phyloP scores from a whole-genome alignment of 2,888 invertebrate genomes.

The Trichogramma dendrolimi region DNA sequence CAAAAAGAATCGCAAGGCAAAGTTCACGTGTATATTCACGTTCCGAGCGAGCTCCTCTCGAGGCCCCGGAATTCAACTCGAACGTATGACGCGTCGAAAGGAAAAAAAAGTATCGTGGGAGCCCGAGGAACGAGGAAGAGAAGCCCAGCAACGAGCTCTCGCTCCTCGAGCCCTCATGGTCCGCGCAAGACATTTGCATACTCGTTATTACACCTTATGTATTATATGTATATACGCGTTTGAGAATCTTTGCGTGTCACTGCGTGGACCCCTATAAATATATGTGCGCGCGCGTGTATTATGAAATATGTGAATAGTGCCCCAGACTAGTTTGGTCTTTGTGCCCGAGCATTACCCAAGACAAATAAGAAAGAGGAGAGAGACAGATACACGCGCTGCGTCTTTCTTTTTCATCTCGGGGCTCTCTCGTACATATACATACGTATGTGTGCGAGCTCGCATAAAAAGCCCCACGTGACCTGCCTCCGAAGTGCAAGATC shows the following conservation, averaged over 20 bases:
- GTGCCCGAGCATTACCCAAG: slow-evolving; percentile 10
- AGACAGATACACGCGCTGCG: neutral
- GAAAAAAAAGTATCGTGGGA: slow-evolving; percentile 26
- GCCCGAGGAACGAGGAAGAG: slow-evolving; percentile 4
- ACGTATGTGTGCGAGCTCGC: slow-evolving; percentile 9
- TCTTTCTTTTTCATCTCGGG: neutral
- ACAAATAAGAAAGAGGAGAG: slow-evolving; percentile 10
- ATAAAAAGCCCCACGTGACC: slow-evolving; percentile 15
- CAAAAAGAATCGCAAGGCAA: too few relatives aligned
- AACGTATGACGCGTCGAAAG: neutral
- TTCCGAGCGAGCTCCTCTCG: too few relatives aligned
- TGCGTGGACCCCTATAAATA: slow-evolving; percentile 1
- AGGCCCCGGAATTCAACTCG: too few relatives aligned
- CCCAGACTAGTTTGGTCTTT: neutral
- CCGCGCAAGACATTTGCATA: slow-evolving; percentile 22
- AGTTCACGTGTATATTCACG: too few relatives aligned
- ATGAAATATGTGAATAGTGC: too few relatives aligned
- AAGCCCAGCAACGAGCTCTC: neutral
- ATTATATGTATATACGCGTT: neutral
- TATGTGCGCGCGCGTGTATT: neutral
- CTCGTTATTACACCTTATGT: neutral
- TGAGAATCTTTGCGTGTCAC: slow-evolving; percentile 20
- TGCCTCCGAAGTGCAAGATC: slow-evolving; percentile 25
- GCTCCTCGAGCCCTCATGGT: slow-evolving; percentile 4
- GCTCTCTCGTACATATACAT: neutral